Evolutionary conservation across 2,113 vertebrate genomes (phyloP).

Genomic region (Malurus elegans): DNA sequence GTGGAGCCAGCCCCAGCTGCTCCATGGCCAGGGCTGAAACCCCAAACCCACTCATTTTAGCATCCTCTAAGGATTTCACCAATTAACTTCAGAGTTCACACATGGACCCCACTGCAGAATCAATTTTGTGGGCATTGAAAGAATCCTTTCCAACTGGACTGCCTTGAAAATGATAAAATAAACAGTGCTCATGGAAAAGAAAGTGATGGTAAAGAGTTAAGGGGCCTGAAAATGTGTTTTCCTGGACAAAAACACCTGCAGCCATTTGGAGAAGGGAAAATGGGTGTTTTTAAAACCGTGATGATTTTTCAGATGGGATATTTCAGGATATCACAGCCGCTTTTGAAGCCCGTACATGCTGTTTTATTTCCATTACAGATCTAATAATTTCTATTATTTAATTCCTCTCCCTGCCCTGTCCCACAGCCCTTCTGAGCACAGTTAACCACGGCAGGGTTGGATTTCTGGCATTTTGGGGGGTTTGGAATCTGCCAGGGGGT

Average conservation of each 20-base stretch:
- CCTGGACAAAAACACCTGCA: background rate
- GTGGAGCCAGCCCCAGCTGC: background rate
- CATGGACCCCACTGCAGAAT: background rate
- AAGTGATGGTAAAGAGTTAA: background rate
- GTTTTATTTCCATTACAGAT: background rate
- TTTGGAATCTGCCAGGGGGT: background rate
- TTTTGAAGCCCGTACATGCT: background rate
- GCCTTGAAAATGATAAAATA: background rate
- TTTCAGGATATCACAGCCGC: background rate
- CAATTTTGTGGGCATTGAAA: background rate
- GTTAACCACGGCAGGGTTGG: background rate
- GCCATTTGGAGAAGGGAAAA: background rate
- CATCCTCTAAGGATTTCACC: background rate
- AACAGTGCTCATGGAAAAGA: background rate
- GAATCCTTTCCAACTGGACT: background rate
- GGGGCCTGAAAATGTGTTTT: background rate
- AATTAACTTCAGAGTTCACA: background rate
- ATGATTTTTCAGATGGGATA: background rate
- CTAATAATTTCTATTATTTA: background rate
- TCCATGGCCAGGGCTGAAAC: background rate
- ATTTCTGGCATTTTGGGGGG: background rate
- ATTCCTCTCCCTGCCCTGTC: background rate
- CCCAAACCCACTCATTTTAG: background rate
- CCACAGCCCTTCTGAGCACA: background rate
- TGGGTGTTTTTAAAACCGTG: background rate